Percentiles rank a stretch among this genome's conserved stretches.
Evolutionary conservation across 2,113 vertebrate species (phyloP).

Genomic region (Gymnorhina tibicen): DNA sequence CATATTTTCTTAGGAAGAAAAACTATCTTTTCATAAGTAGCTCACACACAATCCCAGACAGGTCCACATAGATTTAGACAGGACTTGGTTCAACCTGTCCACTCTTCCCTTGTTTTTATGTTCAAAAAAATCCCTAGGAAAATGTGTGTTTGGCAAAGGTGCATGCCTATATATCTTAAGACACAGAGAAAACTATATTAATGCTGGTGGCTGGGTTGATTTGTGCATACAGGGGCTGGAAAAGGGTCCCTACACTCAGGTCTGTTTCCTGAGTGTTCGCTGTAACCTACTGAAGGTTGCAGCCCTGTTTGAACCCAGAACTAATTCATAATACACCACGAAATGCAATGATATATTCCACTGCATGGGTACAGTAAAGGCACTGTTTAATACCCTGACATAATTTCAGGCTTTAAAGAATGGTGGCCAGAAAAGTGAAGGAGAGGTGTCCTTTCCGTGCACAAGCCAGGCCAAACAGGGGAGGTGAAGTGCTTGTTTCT

Average conservation of each 20-base stretch:
- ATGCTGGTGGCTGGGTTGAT: neutral
- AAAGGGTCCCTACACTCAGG: neutral
- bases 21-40: slow-evolving; percentile 31
- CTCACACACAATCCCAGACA: neutral
- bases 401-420: neutral
- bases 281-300: neutral
- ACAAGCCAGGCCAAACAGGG: neutral
- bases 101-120: neutral
- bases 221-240: neutral
- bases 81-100: neutral
- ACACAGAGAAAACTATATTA: neutral
- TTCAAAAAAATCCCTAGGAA: neutral
- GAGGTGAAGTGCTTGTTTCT: neutral
- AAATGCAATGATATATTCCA: neutral
- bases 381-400: neutral
- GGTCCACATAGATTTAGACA: neutral
- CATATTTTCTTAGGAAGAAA: slow-evolving; percentile 45
- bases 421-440: neutral
- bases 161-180: neutral
- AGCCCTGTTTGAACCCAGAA: neutral
- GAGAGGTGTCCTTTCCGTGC: neutral
- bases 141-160: neutral
- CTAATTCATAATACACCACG: neutral
- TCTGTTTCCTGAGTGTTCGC: neutral
- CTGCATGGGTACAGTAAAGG: neutral